phyloP scores from a whole-genome alignment of 2,797 vertebrate genomes.

The Brachyrhaphis roseni region DNA sequence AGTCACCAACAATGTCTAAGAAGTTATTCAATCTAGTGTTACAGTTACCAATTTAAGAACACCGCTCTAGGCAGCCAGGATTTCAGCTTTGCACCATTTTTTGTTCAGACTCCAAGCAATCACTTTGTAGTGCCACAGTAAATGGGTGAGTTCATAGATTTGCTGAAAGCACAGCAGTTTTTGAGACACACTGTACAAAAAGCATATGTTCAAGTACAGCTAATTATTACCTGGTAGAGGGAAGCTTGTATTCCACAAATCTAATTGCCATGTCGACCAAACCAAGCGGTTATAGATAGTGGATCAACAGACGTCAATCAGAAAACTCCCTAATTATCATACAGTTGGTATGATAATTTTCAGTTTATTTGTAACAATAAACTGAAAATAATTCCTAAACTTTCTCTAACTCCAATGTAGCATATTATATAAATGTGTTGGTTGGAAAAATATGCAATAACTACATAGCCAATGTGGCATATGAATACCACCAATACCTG shows the following conservation, averaged over 20 bases:
- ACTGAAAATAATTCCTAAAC: not conserved
- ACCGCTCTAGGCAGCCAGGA: conserved; percentile 42
- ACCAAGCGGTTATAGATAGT: not conserved
- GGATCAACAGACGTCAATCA: not conserved
- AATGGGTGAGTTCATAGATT: conserved; percentile 31
- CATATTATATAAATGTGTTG: not conserved
- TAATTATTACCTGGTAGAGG: not conserved
- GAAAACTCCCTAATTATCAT: not conserved
- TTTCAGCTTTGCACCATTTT: conserved; percentile 50
- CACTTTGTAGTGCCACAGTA: conserved; percentile 43
- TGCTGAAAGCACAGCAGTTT: conserved; percentile 48
- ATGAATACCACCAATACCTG: not conserved
- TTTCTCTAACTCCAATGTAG: not conserved
- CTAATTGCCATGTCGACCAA: not conserved
- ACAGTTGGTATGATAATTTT: too few relatives aligned
- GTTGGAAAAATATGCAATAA: not conserved
- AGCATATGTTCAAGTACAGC: not conserved
- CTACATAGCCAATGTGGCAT: not conserved
- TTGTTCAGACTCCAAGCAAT: conserved; percentile 49
- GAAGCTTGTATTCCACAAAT: not conserved
- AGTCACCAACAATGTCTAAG: conserved; percentile 35
- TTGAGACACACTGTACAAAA: conserved; percentile 18
- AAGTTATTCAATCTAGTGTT: conserved; percentile 61
- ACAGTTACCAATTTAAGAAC: conserved; percentile 48
- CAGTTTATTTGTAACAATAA: not conserved